Evolutionary conservation across 2,888 invertebrate genomes (phyloP).

Genomic region (Drosophila multiciliata): DNA sequence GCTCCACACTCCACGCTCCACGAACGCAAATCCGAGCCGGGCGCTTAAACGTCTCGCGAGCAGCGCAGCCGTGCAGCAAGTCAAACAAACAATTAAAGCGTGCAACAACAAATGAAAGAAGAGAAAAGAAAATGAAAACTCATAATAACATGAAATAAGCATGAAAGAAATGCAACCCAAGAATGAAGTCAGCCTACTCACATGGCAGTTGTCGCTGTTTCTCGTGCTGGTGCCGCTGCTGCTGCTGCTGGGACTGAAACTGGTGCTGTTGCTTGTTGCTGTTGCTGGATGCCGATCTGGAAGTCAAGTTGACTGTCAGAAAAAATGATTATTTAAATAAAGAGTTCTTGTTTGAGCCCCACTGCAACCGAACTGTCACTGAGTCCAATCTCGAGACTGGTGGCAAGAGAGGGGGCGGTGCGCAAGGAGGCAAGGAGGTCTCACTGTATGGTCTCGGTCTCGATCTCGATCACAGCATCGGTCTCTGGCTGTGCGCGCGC

Average conservation of each 20-base stretch:
- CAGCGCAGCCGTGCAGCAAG: constrained; percentile 48
- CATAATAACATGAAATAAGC: constrained; percentile 43
- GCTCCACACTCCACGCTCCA: constrained; percentile 1
- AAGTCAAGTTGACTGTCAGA: constrained; percentile 85
- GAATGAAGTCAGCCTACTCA: constrained; percentile 46
- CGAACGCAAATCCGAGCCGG: constrained; percentile 35
- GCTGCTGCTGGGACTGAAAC: not conserved
- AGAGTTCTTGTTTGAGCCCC: constrained; percentile 74
- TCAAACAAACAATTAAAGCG: constrained; percentile 81
- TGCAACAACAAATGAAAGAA: constrained; percentile 38
- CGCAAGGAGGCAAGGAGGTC: not conserved
- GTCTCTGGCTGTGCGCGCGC: constrained; percentile 77
- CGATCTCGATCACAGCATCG: constrained; percentile 21
- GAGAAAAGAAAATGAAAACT: constrained; percentile 50
- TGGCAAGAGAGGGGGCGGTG: not conserved
- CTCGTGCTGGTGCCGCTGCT: constrained; percentile 4
- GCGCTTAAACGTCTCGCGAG: constrained; percentile 63
- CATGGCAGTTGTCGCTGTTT: constrained; percentile 47
- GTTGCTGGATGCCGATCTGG: constrained; percentile 82
- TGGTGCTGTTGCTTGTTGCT: constrained; percentile 7
- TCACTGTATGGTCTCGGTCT: constrained; percentile 13
- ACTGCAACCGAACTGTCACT: constrained; percentile 81
- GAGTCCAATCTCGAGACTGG: constrained; percentile 41
- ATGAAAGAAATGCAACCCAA: constrained; percentile 60
- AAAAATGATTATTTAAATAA: constrained; percentile 84